phyloP scores from a whole-genome alignment of 2,797 vertebrate species.

The Hoplostethus mediterraneus region DNA sequence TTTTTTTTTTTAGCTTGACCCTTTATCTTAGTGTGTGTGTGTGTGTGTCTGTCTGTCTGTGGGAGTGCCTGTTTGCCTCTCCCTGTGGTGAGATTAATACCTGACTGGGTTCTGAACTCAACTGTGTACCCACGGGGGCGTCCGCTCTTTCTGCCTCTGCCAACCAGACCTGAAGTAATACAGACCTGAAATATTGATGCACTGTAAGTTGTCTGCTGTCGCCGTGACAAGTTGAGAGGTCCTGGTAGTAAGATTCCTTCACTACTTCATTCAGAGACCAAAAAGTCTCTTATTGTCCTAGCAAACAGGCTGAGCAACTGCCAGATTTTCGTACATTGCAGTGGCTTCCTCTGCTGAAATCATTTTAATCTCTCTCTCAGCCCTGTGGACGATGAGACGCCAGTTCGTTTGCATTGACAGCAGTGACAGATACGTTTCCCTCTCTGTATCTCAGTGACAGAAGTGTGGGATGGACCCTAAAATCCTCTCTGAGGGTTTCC shows the following conservation, averaged over 20 bases:
- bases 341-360: neutral
- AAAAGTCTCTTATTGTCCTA: conserved; percentile 32
- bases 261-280: conserved; percentile 2
- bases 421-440: conserved; percentile 1
- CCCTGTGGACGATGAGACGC: neutral
- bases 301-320: conserved; percentile 40
- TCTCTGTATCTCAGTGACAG: conserved; percentile 22
- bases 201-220: conserved; percentile 50
- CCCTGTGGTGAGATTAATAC: conserved; percentile 36
- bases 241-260: neutral
- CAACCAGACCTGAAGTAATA: conserved; percentile 78
- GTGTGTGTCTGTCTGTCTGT: neutral
- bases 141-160: conserved; percentile 26
- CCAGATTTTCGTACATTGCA: conserved; percentile 8
- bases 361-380: conserved; percentile 27
- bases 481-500: conserved; percentile 18
- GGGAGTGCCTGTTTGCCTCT: conserved; percentile 2
- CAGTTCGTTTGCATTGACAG: conserved; percentile 12
- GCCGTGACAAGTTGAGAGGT: conserved; percentile 35
- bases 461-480: conserved; percentile 19
- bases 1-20: neutral
- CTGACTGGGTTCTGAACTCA: conserved; percentile 52
- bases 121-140: conserved; percentile 4
- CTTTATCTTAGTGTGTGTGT: neutral
- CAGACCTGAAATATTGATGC: conserved; percentile 76